Evolutionary conservation across 1,140 invertebrate genomes (phyloP).

Genomic region (Ceratina japonica): DNA sequence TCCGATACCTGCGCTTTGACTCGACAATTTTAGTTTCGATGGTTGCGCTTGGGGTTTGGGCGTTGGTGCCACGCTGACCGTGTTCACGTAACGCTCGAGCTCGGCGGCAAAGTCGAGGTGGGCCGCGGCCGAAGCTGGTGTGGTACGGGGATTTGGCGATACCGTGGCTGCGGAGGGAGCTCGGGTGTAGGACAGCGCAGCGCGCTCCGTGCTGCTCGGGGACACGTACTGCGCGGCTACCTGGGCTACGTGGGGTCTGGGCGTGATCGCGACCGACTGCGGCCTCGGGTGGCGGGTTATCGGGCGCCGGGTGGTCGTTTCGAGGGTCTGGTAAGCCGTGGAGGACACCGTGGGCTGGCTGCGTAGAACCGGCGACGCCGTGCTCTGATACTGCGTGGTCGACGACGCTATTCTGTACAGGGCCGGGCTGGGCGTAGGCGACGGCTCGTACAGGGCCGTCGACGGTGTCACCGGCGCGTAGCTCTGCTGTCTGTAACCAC

Average conservation of each 20-base stretch:
- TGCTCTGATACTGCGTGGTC: slow-evolving; percentile 68
- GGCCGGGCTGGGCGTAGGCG: slow-evolving; percentile 66
- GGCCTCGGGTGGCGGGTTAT: slow-evolving; percentile 79
- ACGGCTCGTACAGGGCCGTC: slow-evolving; percentile 70
- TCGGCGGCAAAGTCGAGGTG: slow-evolving; percentile 86
- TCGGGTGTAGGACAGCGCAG: slow-evolving; percentile 67
- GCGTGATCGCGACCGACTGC: slow-evolving; percentile 81
- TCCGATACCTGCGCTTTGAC: slow-evolving; percentile 69
- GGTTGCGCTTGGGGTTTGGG: slow-evolving; percentile 58
- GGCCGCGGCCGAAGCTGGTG: slow-evolving; percentile 73
- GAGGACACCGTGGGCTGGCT: slow-evolving; percentile 67
- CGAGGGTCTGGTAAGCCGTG: slow-evolving; percentile 74
- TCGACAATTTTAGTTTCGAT: slow-evolving; percentile 61
- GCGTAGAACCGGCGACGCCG: slow-evolving; percentile 66
- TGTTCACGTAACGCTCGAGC: slow-evolving; percentile 88
- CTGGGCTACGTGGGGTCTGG: slow-evolving; percentile 83
- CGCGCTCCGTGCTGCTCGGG: slow-evolving; percentile 80
- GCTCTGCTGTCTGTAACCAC: slow-evolving; percentile 62
- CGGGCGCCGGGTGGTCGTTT: slow-evolving; percentile 72
- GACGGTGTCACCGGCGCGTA: slow-evolving; percentile 70
- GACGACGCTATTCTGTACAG: slow-evolving; percentile 79
- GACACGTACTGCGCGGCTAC: slow-evolving; percentile 81
- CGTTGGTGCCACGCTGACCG: slow-evolving; percentile 82
- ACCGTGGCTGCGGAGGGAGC: slow-evolving; percentile 72
- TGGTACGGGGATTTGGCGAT: slow-evolving; percentile 73